These are phyloP conservation scores for Drosophila burlai DNA, from an alignment of 1,140 invertebrate genomes.

Conservation along the genomic window DNA sequence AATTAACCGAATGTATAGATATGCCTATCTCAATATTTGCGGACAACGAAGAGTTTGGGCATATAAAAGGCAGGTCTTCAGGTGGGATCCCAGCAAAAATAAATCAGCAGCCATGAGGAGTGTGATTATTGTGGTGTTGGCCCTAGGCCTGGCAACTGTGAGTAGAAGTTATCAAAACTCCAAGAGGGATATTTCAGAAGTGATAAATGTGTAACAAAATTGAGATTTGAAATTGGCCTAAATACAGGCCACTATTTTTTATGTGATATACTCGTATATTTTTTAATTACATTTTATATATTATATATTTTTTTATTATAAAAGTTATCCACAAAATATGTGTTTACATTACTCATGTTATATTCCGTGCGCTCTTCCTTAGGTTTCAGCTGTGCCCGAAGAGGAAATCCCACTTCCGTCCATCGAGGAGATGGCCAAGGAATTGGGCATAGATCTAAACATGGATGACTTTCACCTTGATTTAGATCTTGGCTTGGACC, in stretches of 20 bases:
- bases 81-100: conserved; percentile 7
- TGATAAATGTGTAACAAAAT: background rate
- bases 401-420: background rate
- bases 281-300: too few relatives aligned
- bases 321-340: background rate
- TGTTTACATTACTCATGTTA: background rate
- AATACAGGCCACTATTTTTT: background rate
- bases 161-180: conserved; percentile 2
- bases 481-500: background rate
- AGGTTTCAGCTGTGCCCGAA: conserved; percentile 10
- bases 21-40: conserved; percentile 31
- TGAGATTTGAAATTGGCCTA: background rate
- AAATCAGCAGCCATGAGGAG: conserved; percentile 40
- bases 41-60: background rate
- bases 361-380: background rate
- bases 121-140: conserved; percentile 24
- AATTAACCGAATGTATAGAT: conserved; percentile 35
- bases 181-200: background rate
- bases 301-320: background rate
- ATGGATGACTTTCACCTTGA: conserved; percentile 3
- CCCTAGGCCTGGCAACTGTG: conserved; percentile 29
- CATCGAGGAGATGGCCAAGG: conserved; percentile 9
- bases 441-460: background rate
- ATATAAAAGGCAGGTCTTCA: conserved; percentile 24
- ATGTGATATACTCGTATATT: too few relatives aligned